Base-by-base conservation (phyloP, 2,888 invertebrate species). In the Tetranychus piercei region DNA sequence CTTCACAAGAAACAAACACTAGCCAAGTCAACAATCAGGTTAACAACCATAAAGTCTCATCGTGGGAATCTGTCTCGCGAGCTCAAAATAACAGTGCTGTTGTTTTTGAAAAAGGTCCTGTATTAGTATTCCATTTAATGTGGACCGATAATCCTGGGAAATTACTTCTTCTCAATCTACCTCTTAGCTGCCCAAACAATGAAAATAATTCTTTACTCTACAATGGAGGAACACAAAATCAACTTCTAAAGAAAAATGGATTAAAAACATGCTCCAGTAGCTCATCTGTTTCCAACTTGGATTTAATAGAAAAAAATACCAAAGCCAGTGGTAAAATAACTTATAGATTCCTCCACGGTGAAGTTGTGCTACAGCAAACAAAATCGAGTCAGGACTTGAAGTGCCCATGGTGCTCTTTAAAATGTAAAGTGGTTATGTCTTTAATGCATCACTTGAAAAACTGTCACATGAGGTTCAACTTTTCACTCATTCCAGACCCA, bases 271-370 rank as follows among this genome's bases (percentile, higher is more conserved):
- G 22, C 11, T 23, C 34, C 22, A 69, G 69, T 69, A 23, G 34
- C 20, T 69, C 69, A 20, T 69, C 69, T 43, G 34, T 34, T 23
- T 69, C 34, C n/a, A 67, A 73, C 44, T 65, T 7, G 18, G 22
- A 72, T 69, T 23, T 69, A 55, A n/a, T 71, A 34, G 22, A 73
- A 64, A 73, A 44, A 22, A 67, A 75, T 69, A 44, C 67, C 20
- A 22, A 55, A 71, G 20, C 22, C 73, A 22, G 64, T 70, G 69
- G 73, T 44, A 71, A 64, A 43, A 67, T 74, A 6, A 71, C 93
- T 78, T 96, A 95, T 84, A 94, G 95, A 84, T 96, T 96, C 84
- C 87, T 94, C 79, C 94, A 94, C 82, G 94, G 93, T 83, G 94
- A 93, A 83, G 94, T 92, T 82, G 92, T 91, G 70, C 86, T 94